Evolutionary conservation across 2,888 invertebrate species (phyloP), one percentile per base, ranked within the genome.

Genomic region (Keiferia lycopersicella): DNA sequence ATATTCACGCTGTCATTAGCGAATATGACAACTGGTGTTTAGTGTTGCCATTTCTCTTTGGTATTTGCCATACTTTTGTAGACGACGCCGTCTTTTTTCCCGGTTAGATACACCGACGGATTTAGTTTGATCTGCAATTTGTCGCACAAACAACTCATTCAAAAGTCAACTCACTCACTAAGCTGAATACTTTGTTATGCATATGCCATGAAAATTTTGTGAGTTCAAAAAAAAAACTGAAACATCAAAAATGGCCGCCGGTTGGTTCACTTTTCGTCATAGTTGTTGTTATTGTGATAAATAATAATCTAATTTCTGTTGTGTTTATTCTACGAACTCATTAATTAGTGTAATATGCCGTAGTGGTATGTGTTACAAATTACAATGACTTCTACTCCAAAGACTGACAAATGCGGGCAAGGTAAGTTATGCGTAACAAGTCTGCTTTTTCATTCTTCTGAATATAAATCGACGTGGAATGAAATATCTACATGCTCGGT

Each of bases 331-430:
- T 64, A 67, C 64, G 69, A 66, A 75, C 76, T 68, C 68, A 67
- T 69, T 70, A 75, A 65, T 74, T 74, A 78, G 78, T 78, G 71
- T 85, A 90, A 84, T 84, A 89, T 91, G 91, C 73, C 82, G 81
- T 81, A 87, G 83, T 82, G 80, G 74, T 74, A 74, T 72, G 70
- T 78, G 73, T 72, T 68, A 53, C 74, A 68, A 72, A 72, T 70
- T 80, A 85, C 74, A 79, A 91, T 91, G 91, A 90, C 87, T 86
- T 91, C 91, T 71, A 91, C 91, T 79, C 91, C 91, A 73, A 91
- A 91, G 86, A 84, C 90, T 81, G 91, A 91, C 69, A 91, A 87
- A 90, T 88, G 83, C 74, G 88, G 86, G 76, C 89, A 86, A 81
- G 91, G 91, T 91, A 84, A 87, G 89, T 73, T 76, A 78, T 71